These are phyloP conservation scores for Apis florea DNA, from an alignment of 1,140 invertebrate species.

Conservation along the genomic window DNA sequence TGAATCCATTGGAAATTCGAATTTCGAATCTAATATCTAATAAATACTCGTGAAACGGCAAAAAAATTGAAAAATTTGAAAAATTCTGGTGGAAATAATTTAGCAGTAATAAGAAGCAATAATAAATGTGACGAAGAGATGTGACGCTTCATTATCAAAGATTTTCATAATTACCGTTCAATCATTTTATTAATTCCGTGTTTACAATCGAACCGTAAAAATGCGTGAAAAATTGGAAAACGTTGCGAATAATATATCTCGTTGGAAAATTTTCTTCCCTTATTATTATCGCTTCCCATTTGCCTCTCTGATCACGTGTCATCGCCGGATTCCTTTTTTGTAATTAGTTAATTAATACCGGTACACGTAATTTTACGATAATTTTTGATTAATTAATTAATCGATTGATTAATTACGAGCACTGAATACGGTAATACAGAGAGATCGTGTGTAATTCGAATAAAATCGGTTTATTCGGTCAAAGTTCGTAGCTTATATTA, in stretches of 20 bases:
- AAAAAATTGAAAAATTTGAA: no score
- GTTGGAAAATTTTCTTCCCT: not conserved
- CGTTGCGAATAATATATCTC: not conserved
- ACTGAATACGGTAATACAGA: not conserved
- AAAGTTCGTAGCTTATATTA: not conserved
- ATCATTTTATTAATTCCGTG: no score
- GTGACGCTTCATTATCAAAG: no score
- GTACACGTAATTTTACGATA: not conserved
- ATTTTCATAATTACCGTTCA: no score
- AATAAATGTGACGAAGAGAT: no score
- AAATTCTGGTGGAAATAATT: no score
- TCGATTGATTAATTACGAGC: not conserved
- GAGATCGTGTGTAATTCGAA: not conserved
- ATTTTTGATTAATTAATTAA: not conserved
- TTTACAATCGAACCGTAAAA: not conserved
- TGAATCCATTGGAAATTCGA: no score
- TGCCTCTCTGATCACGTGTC: no score
- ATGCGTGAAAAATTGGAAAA: not conserved
- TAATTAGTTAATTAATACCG: conserved; percentile 10
- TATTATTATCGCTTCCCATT: not conserved
- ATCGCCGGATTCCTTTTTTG: not conserved
- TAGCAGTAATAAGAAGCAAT: no score
- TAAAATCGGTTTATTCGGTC: not conserved
- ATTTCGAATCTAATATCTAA: no score
- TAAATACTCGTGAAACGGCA: no score